Evolutionary conservation across 2,888 invertebrate species (phyloP), one percentile per base, ranked within the genome.

Genomic region (Venustoraphidia nigricollis): DNA sequence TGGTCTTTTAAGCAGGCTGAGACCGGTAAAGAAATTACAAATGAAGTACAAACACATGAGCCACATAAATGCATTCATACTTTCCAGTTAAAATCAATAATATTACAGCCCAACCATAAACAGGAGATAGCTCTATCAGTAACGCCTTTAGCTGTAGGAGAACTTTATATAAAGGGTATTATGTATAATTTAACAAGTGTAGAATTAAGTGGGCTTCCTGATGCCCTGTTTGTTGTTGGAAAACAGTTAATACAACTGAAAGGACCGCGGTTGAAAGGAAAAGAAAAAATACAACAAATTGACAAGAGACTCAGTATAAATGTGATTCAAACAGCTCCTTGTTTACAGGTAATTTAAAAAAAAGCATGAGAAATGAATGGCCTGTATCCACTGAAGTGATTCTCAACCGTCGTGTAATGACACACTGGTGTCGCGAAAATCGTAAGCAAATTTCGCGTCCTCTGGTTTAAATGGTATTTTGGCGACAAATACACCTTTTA

Each of bases 281-380:
- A 34, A 14, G 34, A 46, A 39, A 34, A 51, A 52, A 46, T 52
- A 44, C 37, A 53, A 43, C 43, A 44, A 37, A 10, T 70, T 50
- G 85, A 88, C 62, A 77, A 79, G 55, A 73, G 86, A 53, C 70
- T 94, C 46, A 75, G 81, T 54, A 79, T 92, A 48, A 76, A 76
- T 53, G 76, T 94, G 45, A 77, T 85, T 42, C 81, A 86, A 10
- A 77, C 81, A 54, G 82, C 90, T 52, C 91, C 94, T 0, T 82
- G 84, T 58, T 69, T 94, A 58, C 83, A 88, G 75, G 87, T 85
- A 66, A 60, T 51, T 51, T 43, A n/a, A 34, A 39, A 39, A 10
- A n/a, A 34, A 4, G 34, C 17, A 27, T 34, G 13, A 6, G n/a
- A 11, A n/a, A 27, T 27, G 3, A 27, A 27, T 6, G 27, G 27